Evolutionary conservation across 1,140 invertebrate species (phyloP).

Genomic region (Euura lappo): DNA sequence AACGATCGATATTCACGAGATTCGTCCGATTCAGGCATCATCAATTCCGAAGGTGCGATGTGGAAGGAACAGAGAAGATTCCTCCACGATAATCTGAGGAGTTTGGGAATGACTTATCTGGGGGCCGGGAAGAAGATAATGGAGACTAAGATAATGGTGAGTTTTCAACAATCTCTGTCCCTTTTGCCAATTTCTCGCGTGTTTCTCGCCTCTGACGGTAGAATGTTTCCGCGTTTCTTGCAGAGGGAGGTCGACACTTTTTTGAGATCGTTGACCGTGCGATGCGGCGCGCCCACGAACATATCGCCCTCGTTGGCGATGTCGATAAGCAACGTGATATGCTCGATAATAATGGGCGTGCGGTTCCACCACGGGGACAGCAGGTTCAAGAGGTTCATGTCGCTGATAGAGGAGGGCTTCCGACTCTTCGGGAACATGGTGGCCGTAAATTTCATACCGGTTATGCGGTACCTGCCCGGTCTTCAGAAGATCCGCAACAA

Average conservation of each 20-base stretch:
- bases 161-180: slow-evolving; percentile 30
- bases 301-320: slow-evolving; percentile 76
- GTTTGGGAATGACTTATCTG: slow-evolving; percentile 89
- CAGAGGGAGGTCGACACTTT: slow-evolving; percentile 81
- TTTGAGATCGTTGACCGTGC: slow-evolving; percentile 66
- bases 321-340: slow-evolving; percentile 90
- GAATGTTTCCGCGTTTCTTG: slow-evolving; percentile 20
- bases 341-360: slow-evolving; percentile 87
- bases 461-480: slow-evolving; percentile 76
- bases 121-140: slow-evolving; percentile 80
- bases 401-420: slow-evolving; percentile 89
- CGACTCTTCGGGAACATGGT: slow-evolving; percentile 75
- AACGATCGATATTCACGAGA: background rate
- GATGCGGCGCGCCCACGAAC: slow-evolving; percentile 70
- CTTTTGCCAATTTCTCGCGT: background rate
- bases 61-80: slow-evolving; percentile 94
- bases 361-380: slow-evolving; percentile 79
- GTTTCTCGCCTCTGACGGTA: too few species aligned
- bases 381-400: slow-evolving; percentile 79
- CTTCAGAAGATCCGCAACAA: slow-evolving; percentile 75
- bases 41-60: slow-evolving; percentile 87
- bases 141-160: slow-evolving; percentile 86
- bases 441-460: slow-evolving; percentile 73
- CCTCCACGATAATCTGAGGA: slow-evolving; percentile 84
- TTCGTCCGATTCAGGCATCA: slow-evolving; percentile 74